Percentiles rank a stretch among this genome's conserved stretches.
phyloP scores from a whole-genome alignment of 2,888 invertebrate genomes.

The Myopa testacea region DNA sequence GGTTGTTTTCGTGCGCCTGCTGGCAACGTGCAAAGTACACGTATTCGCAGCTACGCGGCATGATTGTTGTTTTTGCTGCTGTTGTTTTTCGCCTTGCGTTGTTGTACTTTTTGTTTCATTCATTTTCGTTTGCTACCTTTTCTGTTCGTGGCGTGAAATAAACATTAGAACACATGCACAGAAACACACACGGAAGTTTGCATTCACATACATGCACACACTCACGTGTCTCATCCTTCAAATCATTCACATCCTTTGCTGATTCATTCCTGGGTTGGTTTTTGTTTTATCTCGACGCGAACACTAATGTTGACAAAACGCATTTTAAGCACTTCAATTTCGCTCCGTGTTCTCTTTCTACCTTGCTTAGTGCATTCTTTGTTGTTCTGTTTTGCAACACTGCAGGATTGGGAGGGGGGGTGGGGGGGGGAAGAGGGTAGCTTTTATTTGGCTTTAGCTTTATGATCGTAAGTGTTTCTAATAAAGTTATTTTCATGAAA shows the following conservation, averaged over 20 bases:
- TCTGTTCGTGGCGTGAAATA: conserved; percentile 18
- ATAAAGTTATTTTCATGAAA: no score
- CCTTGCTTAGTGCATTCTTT: neutral
- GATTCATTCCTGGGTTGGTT: neutral
- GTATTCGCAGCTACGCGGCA: neutral
- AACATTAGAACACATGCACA: conserved; percentile 13
- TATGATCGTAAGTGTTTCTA: no score
- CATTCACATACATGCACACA: neutral
- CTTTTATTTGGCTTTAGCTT: neutral
- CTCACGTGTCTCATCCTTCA: neutral
- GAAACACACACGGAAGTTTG: neutral
- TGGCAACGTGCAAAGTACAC: conserved; percentile 10
- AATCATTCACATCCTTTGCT: conserved; percentile 3
- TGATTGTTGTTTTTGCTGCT: neutral
- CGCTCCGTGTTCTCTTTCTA: conserved; percentile 11
- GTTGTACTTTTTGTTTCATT: conserved; percentile 27
- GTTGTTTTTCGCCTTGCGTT: conserved; percentile 4
- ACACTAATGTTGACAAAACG: conserved; percentile 63
- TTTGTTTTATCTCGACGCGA: conserved; percentile 21
- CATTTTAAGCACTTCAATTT: conserved; percentile 60
- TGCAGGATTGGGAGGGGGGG: no score
- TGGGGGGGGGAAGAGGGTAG: neutral
- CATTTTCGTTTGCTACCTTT: neutral
- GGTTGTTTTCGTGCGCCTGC: conserved; percentile 25
- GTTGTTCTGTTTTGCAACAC: neutral